Conservation (phyloP, 2,888 invertebrate species). For the Cephus sareptanus region DNA sequence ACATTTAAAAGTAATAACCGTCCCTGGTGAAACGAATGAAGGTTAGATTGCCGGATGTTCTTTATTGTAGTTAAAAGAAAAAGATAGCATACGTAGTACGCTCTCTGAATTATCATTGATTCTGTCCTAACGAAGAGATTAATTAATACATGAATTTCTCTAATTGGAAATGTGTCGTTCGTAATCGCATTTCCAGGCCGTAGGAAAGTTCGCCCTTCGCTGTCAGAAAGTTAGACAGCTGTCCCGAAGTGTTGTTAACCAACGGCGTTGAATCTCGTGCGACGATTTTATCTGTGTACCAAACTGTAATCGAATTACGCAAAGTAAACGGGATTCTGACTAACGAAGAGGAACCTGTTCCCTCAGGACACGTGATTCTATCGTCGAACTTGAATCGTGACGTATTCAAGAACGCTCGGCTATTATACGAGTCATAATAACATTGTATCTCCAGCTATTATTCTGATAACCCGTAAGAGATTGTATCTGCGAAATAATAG, state of each 20-base stretch:
- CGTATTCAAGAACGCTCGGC: background rate
- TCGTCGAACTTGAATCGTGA: background rate
- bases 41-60: background rate
- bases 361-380: background rate
- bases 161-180: background rate
- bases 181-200: background rate
- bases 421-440: background rate
- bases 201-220: background rate
- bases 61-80: background rate
- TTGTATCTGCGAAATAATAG: background rate
- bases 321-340: background rate
- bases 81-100: background rate
- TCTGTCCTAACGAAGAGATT: background rate
- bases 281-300: background rate
- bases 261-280: background rate
- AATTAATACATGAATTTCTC: background rate
- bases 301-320: background rate
- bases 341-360: background rate
- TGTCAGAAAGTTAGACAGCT: background rate
- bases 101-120: background rate
- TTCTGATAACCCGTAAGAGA: background rate
- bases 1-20: background rate
- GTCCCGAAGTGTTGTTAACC: background rate
- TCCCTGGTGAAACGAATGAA: background rate
- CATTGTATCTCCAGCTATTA: background rate